Percentiles rank a stretch among this genome's conserved stretches.
These are phyloP conservation scores for Salmo trutta DNA, from an alignment of 2,797 vertebrate species.

Conservation along the genomic window DNA sequence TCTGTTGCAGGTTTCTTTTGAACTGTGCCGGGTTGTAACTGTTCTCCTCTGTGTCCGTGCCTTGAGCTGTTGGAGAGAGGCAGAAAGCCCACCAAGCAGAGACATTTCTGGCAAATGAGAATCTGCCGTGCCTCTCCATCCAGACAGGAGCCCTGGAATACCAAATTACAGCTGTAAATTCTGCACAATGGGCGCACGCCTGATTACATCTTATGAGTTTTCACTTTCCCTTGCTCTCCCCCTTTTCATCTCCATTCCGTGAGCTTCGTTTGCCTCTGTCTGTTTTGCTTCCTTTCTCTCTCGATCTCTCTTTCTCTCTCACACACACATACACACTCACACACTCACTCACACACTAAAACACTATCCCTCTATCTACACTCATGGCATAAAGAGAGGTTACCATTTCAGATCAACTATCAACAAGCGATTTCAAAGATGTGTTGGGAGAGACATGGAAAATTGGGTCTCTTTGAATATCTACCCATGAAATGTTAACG, in stretches of 20 bases:
- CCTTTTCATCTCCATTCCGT: slow-evolving; percentile 39
- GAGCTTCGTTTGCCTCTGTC: slow-evolving; percentile 48
- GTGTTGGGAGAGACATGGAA: slow-evolving; percentile 3
- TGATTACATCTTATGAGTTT: slow-evolving; percentile 70
- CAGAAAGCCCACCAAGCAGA: slow-evolving; percentile 51
- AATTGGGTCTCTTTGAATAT: slow-evolving; percentile 31
- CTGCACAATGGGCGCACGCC: slow-evolving; percentile 65
- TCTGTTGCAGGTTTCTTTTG: slow-evolving; percentile 58
- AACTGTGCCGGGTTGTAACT: slow-evolving; percentile 38
- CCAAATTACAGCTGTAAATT: slow-evolving; percentile 73
- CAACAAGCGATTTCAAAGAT: slow-evolving; percentile 30
- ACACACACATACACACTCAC: slow-evolving; percentile 1
- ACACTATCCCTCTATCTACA: too few species aligned
- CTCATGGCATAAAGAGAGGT: background rate
- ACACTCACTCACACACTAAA: background rate
- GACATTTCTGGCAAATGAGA: slow-evolving; percentile 67
- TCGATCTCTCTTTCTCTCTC: slow-evolving; percentile 21
- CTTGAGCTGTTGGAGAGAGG: background rate
- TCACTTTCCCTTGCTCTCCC: slow-evolving; percentile 43
- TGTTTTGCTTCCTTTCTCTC: slow-evolving; percentile 39
- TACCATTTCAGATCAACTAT: background rate
- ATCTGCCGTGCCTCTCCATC: slow-evolving; percentile 66
- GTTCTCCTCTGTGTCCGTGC: background rate
- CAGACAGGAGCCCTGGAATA: slow-evolving; percentile 61
- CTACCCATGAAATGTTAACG: slow-evolving; percentile 64